These are phyloP conservation scores for Hirudinaria manillensis DNA, from an alignment of 2,888 invertebrate genomes.

Conservation along the genomic window DNA sequence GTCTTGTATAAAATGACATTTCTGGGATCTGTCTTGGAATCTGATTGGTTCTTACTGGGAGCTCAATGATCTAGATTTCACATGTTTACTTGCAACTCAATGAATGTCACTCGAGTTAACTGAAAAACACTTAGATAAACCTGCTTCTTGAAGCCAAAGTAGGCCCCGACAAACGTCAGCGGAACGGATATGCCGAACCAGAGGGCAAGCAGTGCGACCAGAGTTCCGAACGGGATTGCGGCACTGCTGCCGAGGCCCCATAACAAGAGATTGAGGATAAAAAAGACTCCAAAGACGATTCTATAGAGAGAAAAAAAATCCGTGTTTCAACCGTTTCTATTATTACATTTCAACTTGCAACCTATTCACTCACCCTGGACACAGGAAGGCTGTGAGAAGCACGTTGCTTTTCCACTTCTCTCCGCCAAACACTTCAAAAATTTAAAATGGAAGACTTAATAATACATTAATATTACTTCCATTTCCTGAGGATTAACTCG, in stretches of 20 bases:
- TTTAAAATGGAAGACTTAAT: neutral
- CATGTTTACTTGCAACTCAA: neutral
- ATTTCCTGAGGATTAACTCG: neutral
- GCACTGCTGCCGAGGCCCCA: slow-evolving; percentile 95
- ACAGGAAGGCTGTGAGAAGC: slow-evolving; percentile 85
- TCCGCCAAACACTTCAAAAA: slow-evolving; percentile 71
- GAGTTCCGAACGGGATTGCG: slow-evolving; percentile 90
- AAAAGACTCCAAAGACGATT: slow-evolving; percentile 90
- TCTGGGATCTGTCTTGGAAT: slow-evolving; percentile 97
- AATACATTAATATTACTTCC: neutral
- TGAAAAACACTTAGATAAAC: slow-evolving; percentile 56
- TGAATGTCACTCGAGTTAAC: neutral
- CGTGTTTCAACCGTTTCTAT: neutral
- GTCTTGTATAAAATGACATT: slow-evolving; percentile 89
- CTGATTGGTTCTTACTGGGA: slow-evolving; percentile 96
- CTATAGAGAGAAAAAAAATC: slow-evolving; percentile 58
- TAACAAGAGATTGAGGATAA: slow-evolving; percentile 88
- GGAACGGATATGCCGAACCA: slow-evolving; percentile 99
- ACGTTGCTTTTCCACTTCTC: slow-evolving; percentile 98
- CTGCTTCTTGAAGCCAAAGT: slow-evolving; percentile 94
- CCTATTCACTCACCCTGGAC: slow-evolving; percentile 71
- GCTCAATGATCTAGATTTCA: slow-evolving; percentile 73
- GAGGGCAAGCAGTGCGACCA: slow-evolving; percentile 82
- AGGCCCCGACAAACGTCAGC: slow-evolving; percentile 92
- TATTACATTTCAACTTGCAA: neutral